Base-by-base conservation (phyloP, 2,888 invertebrate species). In the Erebia palarica region DNA sequence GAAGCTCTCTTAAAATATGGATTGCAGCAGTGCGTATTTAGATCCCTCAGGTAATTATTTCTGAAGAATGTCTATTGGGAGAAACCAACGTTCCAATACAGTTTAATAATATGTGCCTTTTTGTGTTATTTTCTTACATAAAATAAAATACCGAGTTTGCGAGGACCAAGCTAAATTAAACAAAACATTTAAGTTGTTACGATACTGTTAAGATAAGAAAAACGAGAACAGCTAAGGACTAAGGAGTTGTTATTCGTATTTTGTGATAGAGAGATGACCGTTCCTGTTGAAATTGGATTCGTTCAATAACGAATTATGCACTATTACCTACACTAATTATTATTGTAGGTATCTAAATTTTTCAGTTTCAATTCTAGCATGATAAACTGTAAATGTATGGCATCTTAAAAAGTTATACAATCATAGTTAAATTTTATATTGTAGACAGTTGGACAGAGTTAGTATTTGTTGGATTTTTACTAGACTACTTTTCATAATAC, bases 181-280 rank as follows among this genome's bases (percentile, higher is more conserved):
- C 21, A 69, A 69, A 64, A 67, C 67, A 69, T 73, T n/a, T n/a
- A n/a, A n/a, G n/a, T n/a, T n/a, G n/a, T n/a, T n/a, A n/a, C n/a
- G 67, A 64, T 60, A 59, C 66, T 64, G 67, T 73, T 69, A 69
- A 73, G 69, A 73, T 73, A 73, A 69, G 69, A 69, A 47, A 36
- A 70, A 67, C 58, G 66, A 64, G 53, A 59, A 44, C 49, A 71
- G 36, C 7, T 21, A 21, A 21, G 1, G 3, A 60, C 65, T 64
- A 73, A 67, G 44, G 53, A 36, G 63, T 65, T 42, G 60, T 55
- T 57, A 58, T 47, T 65, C 21, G n/a, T 51, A 60, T 64, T 51
- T 64, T 36, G 64, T 51, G n/a, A 64, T 51, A 55, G 27, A 36
- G 42, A n/a, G 3, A 36, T 16, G 65, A 36, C 61, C 4, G 61